Percentiles rank a stretch among this genome's conserved stretches.
These are phyloP conservation scores for Mungos mungo DNA, from an alignment of 2,113 vertebrate genomes.

Conservation along the genomic window DNA sequence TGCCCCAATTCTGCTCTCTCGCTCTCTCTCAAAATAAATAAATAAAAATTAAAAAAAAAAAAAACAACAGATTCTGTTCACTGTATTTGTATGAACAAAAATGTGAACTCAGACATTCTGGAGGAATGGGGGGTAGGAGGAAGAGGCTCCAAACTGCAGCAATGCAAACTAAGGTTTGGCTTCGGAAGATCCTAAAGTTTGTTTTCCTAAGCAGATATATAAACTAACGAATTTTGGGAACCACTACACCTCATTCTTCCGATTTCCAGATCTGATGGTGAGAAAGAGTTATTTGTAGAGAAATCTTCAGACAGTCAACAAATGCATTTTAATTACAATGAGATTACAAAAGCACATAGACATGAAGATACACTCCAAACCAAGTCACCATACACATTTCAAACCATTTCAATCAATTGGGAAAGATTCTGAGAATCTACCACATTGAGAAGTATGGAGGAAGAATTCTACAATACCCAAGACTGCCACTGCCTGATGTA, in stretches of 20 bases:
- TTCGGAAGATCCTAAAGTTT: conserved; percentile 21
- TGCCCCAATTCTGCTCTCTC: no score
- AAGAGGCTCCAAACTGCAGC: neutral
- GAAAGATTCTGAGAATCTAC: neutral
- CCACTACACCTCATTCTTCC: neutral
- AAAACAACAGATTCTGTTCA: neutral
- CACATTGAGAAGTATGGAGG: neutral
- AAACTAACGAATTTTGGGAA: neutral
- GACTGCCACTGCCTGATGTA: neutral
- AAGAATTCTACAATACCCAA: neutral
- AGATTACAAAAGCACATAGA: conserved; percentile 13
- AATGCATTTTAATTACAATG: neutral
- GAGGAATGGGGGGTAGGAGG: neutral
- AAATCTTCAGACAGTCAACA: conserved; percentile 7
- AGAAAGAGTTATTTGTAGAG: neutral
- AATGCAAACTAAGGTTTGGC: neutral
- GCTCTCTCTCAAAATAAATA: no score
- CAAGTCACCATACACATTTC: neutral
- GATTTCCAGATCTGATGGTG: neutral
- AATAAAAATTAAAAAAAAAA: no score
- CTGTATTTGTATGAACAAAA: conserved; percentile 29
- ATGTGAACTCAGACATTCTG: neutral
- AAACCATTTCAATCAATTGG: neutral
- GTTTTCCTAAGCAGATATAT: neutral
- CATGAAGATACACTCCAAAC: neutral